Percentiles rank a stretch among this genome's conserved stretches.
Conservation (phyloP, 2,113 vertebrate species). For the Phocoena sinus region DNA sequence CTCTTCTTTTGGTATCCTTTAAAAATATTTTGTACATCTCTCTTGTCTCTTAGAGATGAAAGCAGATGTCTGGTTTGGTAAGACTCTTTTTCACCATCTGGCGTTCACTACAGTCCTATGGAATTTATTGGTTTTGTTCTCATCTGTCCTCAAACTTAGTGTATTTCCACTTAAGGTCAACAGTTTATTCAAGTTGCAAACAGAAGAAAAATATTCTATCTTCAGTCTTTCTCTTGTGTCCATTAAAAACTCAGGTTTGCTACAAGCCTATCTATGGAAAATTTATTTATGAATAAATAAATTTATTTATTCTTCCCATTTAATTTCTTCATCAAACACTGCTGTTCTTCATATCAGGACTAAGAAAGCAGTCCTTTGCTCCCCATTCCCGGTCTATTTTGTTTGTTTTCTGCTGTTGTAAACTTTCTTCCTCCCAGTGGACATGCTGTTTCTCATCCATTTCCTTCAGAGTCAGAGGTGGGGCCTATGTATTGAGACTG, state of each 20-base stretch:
- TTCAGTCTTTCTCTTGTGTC: not conserved
- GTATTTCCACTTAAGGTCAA: constrained; percentile 15
- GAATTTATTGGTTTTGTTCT: constrained; percentile 55
- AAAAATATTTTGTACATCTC: not conserved
- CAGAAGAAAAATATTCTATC: constrained; percentile 32
- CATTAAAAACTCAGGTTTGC: not conserved
- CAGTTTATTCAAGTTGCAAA: constrained; percentile 27
- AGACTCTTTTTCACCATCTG: constrained; percentile 45
- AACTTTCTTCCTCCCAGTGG: not conserved
- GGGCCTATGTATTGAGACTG: not conserved
- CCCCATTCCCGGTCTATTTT: not conserved
- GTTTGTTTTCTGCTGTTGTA: not conserved
- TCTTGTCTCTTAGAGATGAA: constrained; percentile 38
- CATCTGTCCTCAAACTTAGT: constrained; percentile 43
- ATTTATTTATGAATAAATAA: not conserved
- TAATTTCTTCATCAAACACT: not conserved
- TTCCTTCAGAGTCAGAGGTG: not conserved
- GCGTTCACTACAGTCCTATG: not conserved
- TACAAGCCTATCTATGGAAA: not conserved
- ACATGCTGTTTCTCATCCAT: not conserved
- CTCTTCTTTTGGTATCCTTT: not conserved
- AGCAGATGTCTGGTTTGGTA: constrained; percentile 22
- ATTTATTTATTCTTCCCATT: not conserved
- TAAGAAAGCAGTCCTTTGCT: not conserved
- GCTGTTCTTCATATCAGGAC: not conserved